phyloP scores from a whole-genome alignment of 2,113 vertebrate genomes.

The Pipra filicauda region DNA sequence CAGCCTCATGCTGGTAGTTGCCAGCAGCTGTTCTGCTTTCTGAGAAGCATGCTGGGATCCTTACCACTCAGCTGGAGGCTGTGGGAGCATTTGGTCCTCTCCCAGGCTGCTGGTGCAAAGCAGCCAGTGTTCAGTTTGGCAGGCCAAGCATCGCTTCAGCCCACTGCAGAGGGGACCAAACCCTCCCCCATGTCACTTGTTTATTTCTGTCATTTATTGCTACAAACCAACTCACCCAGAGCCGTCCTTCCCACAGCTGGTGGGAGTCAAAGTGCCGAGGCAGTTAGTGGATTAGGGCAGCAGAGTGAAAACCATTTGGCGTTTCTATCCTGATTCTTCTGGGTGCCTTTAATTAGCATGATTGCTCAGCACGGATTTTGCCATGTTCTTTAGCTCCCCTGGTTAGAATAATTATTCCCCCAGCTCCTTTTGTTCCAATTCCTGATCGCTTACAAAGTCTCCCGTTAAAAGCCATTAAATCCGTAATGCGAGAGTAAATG shows the following conservation, averaged over 20 bases:
- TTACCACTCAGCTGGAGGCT: background rate
- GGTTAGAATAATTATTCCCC: constrained; percentile 59
- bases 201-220: background rate
- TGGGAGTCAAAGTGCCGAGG: constrained; percentile 40
- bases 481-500: constrained; percentile 25
- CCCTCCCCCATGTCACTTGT: background rate
- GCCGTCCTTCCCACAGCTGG: constrained; percentile 23
- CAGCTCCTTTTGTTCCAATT: constrained; percentile 63
- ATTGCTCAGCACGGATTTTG: constrained; percentile 35
- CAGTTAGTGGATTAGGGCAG: constrained; percentile 56
- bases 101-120: background rate
- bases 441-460: constrained; percentile 64
- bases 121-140: background rate
- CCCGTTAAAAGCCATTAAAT: constrained; percentile 69
- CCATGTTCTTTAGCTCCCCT: constrained; percentile 36
- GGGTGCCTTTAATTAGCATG: constrained; percentile 72
- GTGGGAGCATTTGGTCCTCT: background rate
- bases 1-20: background rate
- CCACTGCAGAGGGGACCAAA: background rate
- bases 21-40: background rate
- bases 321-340: constrained; percentile 64
- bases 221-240: background rate
- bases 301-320: constrained; percentile 67
- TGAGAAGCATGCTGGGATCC: background rate
- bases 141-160: background rate